Percentiles rank a stretch among this genome's conserved stretches.
Evolutionary conservation across 2,113 vertebrate species (phyloP).

Genomic region (Psophia crepitans): DNA sequence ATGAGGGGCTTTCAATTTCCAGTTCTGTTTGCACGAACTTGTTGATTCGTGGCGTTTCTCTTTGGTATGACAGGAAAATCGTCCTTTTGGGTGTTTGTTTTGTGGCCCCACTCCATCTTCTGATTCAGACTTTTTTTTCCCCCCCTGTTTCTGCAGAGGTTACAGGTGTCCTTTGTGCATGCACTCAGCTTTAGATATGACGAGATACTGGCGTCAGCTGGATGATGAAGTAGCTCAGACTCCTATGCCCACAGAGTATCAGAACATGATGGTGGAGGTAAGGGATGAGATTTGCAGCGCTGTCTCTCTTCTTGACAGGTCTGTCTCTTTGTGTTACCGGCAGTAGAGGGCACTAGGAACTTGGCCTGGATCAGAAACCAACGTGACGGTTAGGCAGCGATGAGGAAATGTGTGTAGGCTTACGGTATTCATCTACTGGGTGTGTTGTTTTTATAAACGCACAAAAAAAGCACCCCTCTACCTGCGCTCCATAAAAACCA

Average conservation of each 20-base stretch:
- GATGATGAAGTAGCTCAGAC: constrained; percentile 87
- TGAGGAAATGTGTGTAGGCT: background rate
- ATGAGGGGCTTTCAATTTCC: background rate
- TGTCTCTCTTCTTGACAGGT: too few species aligned
- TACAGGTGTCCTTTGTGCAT: constrained; percentile 94
- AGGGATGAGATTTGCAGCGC: background rate
- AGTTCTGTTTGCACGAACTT: background rate
- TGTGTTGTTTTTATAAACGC: background rate
- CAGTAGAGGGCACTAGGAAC: background rate
- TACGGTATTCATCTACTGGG: background rate
- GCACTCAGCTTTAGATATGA: constrained; percentile 89
- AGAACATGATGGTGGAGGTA: constrained; percentile 87
- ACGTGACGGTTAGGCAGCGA: background rate
- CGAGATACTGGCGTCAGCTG: constrained; percentile 82
- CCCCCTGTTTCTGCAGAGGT: constrained; percentile 68
- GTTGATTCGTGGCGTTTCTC: background rate
- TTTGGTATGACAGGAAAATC: background rate
- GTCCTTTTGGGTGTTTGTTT: background rate
- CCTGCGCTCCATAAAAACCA: background rate
- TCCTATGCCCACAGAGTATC: constrained; percentile 91
- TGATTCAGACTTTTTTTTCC: background rate
- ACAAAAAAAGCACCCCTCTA: background rate
- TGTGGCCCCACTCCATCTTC: background rate
- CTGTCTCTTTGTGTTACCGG: background rate
- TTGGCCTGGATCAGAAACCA: background rate